Evolutionary conservation across 2,888 invertebrate genomes (phyloP).

Genomic region (Mesochorus sp.): DNA sequence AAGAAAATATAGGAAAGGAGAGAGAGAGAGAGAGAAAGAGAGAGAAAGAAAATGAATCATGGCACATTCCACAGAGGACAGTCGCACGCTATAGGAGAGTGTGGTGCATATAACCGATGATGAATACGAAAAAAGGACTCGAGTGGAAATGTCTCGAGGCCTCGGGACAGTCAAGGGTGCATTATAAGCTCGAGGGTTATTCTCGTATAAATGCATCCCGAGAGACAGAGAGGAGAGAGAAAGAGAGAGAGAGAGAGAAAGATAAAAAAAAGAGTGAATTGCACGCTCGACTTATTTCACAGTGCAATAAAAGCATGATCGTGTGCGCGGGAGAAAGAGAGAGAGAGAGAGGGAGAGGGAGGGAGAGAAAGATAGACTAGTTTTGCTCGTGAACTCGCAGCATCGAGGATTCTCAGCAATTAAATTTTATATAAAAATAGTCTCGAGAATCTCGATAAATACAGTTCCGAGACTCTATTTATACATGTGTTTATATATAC

Average conservation of each 20-base stretch:
- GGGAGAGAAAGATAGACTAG: neutral
- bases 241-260: no score
- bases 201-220: neutral
- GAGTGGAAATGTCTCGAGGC: neutral
- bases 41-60: conserved; percentile 49
- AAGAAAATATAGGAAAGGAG: neutral
- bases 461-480: neutral
- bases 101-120: neutral
- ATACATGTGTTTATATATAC: no score
- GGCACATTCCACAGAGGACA: conserved; percentile 46
- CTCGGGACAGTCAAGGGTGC: conserved; percentile 6
- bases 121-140: neutral
- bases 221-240: neutral
- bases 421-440: conserved; percentile 16
- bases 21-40: neutral
- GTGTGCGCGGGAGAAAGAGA: no score
- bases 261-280: conserved; percentile 28
- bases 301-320: conserved; percentile 58
- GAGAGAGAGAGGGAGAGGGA: no score
- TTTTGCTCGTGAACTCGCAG: conserved; percentile 40
- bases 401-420: conserved; percentile 52
- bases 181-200: conserved; percentile 12
- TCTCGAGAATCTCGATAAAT: neutral
- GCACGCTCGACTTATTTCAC: conserved; percentile 59
- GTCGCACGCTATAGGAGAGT: conserved; percentile 27